These are phyloP conservation scores for Mycetomoellerius zeteki DNA, from an alignment of 1,140 invertebrate species.

Conservation along the genomic window DNA sequence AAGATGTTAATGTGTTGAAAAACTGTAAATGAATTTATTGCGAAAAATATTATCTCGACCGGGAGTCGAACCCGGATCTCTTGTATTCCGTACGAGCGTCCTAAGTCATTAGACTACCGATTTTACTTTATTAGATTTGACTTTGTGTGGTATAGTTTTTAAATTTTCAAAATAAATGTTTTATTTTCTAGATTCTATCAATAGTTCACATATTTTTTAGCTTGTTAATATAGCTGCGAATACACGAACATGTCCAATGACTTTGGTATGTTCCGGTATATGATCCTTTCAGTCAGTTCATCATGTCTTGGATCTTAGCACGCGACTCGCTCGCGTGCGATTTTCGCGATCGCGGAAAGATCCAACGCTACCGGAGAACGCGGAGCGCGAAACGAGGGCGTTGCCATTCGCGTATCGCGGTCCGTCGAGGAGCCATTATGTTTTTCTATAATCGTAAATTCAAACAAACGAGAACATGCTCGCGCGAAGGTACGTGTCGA, in stretches of 20 bases:
- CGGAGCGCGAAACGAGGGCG: constrained; percentile 56
- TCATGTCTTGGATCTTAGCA: constrained; percentile 18
- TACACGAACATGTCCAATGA: not conserved
- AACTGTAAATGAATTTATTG: too few species aligned
- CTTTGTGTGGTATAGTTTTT: not conserved
- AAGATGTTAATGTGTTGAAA: too few species aligned
- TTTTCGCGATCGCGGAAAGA: constrained; percentile 47
- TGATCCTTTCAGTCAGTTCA: not conserved
- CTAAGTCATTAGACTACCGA: too few species aligned
- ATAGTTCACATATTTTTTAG: not conserved
- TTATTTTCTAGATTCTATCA: not conserved
- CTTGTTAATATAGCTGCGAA: not conserved
- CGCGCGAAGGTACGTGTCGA: constrained; percentile 76
- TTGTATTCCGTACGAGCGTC: too few species aligned
- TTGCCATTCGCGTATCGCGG: constrained; percentile 30
- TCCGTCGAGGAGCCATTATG: constrained; percentile 55
- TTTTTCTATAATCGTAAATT: constrained; percentile 77
- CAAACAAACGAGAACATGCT: constrained; percentile 77
- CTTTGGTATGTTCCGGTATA: not conserved
- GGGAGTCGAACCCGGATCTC: too few species aligned
- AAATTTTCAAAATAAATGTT: not conserved
- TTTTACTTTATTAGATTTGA: too few species aligned
- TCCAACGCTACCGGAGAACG: constrained; percentile 30
- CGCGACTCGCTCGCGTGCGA: constrained; percentile 46
- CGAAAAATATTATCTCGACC: too few species aligned